Evolutionary conservation across 2,888 invertebrate genomes (phyloP).

Genomic region (Melolontha melolontha): DNA sequence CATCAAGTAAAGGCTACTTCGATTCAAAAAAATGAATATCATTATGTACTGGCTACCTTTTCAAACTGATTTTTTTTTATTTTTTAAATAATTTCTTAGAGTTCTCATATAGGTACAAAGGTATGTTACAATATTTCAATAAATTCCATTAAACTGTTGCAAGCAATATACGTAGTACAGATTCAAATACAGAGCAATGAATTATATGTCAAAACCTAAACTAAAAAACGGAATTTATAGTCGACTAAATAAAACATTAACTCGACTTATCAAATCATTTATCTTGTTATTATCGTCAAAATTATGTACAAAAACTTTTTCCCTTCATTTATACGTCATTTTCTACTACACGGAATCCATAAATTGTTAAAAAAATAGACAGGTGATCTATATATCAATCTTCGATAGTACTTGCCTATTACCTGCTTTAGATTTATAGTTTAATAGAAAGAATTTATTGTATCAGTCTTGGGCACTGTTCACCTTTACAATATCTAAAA

Average conservation of each 20-base stretch:
- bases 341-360: conserved; percentile 28
- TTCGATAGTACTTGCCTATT: conserved; percentile 20
- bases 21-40: no score
- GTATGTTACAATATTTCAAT: no score
- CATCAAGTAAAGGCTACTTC: no score
- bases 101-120: no score
- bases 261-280: background rate
- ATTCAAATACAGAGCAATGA: no score
- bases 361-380: conserved; percentile 40
- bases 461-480: conserved; percentile 1
- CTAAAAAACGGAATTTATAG: background rate
- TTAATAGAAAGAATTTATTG: conserved; percentile 31
- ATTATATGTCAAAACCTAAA: background rate
- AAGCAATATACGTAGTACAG: no score
- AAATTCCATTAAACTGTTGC: no score
- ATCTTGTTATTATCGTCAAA: conserved; percentile 14
- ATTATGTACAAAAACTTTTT: conserved; percentile 13
- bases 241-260: background rate
- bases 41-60: no score
- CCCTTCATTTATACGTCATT: conserved; percentile 23
- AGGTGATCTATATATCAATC: conserved; percentile 45
- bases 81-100: no score
- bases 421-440: conserved; percentile 36
- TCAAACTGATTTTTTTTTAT: no score
- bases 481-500: conserved; percentile 31